A percentile compares a stretch with the other conserved stretches of the same genome.
phyloP scores from a whole-genome alignment of 2,888 invertebrate species.

The Melieria picta region DNA sequence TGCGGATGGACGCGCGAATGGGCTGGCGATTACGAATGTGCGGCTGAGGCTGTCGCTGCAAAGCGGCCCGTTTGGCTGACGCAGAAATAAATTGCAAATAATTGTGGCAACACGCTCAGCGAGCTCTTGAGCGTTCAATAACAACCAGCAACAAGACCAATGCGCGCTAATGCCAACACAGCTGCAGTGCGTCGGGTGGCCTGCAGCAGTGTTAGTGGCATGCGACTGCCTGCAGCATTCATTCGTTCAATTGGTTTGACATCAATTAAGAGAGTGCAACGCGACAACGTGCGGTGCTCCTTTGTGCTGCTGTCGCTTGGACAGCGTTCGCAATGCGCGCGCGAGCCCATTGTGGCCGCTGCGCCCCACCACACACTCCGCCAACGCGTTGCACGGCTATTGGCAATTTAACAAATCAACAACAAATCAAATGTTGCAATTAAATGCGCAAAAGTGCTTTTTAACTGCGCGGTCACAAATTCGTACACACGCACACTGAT shows the following conservation, averaged over 20 bases:
- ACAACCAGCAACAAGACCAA: constrained; percentile 16
- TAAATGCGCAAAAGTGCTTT: neutral
- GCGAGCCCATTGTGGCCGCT: neutral
- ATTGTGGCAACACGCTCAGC: constrained; percentile 34
- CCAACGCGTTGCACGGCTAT: neutral
- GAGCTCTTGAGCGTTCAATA: constrained; percentile 10
- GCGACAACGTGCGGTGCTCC: constrained; percentile 6
- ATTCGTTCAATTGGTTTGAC: constrained; percentile 34
- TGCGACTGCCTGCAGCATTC: constrained; percentile 2
- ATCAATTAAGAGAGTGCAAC: constrained; percentile 38
- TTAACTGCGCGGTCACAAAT: too few relatives aligned
- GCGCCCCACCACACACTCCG: neutral
- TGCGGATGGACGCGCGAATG: too few relatives aligned
- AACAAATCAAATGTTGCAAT: neutral
- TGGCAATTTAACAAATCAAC: constrained; percentile 17
- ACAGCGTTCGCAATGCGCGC: neutral
- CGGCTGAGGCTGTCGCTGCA: constrained; percentile 12
- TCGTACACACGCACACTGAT: too few relatives aligned
- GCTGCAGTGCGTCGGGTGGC: neutral
- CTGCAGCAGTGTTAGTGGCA: neutral
- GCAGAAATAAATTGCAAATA: constrained; percentile 36
- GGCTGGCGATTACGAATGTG: too few relatives aligned
- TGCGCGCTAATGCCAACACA: constrained; percentile 5
- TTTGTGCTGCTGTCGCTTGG: neutral
- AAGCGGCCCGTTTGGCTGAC: constrained; percentile 18